Evolutionary conservation across 2,113 vertebrate genomes (phyloP), one percentile per base, ranked within the genome.

Genomic region (Ailuropoda melanoleuca): DNA sequence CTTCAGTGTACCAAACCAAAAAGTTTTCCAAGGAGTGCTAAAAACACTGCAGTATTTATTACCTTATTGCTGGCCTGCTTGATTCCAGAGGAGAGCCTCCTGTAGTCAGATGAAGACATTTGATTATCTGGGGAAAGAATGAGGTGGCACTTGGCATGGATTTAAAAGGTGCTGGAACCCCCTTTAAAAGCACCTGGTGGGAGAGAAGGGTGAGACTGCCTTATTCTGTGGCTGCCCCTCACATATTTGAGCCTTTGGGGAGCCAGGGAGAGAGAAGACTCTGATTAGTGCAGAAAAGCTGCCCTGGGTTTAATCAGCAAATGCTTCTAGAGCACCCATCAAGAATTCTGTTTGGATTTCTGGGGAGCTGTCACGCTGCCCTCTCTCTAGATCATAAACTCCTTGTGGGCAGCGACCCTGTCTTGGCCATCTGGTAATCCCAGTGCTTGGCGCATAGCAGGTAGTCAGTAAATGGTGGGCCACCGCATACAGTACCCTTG

Each of bases 41-140:
- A 29, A 78, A 88, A 37, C 55, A 14, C 43, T 34, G 3, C 68
- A 50, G 50, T 37, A 21, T 80, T 58, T 37, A 21, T 80, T 58
- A 14, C 62, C 70, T 96, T 88, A 78, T 24, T 24, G n/a, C 48
- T 64, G 85, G 34, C 21, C n/a, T 46, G 88, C 39, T 48, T 64
- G 29, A 48, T 24, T 46, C 8, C 21, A 70, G 74, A 68, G 62
- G 55, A 31, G 58, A 31, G 58, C 39, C 58, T 80, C 50, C 77
- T 4, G 17, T 66, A 72, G 39, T 34, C 86, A 53, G 14, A 8
- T 55, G 24, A 26, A 72, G 66, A 80, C 66, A n/a, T 31, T n/a
- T 14, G 48, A 11, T 77, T 19, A 9, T 82, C 58, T 68, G 77
- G 53, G 53, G 37, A 86, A 55, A 87, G 19, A 84, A 31, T 21